Evolutionary conservation across 2,888 invertebrate genomes (phyloP).

Genomic region (Microctonus brassicae): DNA sequence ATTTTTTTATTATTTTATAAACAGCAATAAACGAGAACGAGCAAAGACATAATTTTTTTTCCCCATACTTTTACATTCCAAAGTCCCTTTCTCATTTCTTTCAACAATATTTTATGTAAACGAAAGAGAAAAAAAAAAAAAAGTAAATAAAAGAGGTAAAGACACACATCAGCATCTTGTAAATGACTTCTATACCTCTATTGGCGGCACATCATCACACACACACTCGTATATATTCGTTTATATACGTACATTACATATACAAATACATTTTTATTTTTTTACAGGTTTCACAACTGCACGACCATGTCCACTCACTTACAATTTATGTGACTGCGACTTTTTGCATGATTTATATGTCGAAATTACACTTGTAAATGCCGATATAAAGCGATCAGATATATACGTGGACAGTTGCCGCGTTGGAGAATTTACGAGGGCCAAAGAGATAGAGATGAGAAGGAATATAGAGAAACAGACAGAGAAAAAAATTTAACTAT

Average conservation of each 20-base stretch:
- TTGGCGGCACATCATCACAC: background rate
- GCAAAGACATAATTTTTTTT: background rate
- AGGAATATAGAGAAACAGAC: background rate
- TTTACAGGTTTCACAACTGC: constrained; percentile 6
- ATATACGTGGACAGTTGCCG: constrained; percentile 34
- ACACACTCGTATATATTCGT: background rate
- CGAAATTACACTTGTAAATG: constrained; percentile 57
- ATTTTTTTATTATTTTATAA: too few relatives aligned
- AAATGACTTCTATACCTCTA: background rate
- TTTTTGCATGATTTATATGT: constrained; percentile 56
- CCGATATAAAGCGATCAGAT: constrained; percentile 56
- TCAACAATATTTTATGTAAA: background rate
- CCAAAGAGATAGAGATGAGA: background rate
- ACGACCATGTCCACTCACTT: constrained; percentile 5
- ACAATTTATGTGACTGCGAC: constrained; percentile 49
- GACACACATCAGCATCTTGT: background rate
- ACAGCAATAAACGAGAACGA: background rate
- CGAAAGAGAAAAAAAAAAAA: background rate
- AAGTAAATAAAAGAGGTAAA: background rate
- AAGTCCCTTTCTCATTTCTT: background rate
- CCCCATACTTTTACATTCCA: background rate
- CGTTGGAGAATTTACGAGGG: constrained; percentile 29
- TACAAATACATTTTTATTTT: too few relatives aligned
- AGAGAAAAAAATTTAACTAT: background rate
- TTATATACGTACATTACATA: background rate